Percentiles rank a stretch among this genome's conserved stretches.
These are phyloP conservation scores for Trachelus troglodyta DNA, from an alignment of 2,888 invertebrate genomes.

Conservation along the genomic window DNA sequence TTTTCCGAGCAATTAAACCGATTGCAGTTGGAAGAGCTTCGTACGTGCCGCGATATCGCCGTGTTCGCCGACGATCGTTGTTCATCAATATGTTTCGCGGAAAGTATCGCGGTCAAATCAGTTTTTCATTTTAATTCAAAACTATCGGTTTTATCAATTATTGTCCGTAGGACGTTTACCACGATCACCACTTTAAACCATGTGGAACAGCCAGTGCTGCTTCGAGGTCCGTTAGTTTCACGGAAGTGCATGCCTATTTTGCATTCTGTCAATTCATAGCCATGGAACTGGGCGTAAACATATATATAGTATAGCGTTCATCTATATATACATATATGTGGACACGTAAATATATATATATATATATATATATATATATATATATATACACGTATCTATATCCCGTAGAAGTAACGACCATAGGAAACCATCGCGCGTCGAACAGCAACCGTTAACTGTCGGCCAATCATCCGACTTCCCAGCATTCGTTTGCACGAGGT, in stretches of 20 bases:
- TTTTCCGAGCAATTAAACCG: background rate
- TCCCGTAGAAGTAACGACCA: too few relatives aligned
- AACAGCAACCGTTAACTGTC: background rate
- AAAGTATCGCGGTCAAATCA: background rate
- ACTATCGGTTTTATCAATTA: background rate
- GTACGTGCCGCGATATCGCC: background rate
- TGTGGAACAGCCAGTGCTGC: background rate
- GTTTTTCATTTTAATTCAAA: background rate
- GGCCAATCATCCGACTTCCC: background rate
- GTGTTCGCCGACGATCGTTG: background rate
- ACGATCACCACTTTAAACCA: background rate
- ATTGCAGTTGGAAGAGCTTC: background rate
- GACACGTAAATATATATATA: background rate
- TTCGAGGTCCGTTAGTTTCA: slow-evolving; percentile 24
- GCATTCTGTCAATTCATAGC: background rate
- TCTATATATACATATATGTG: background rate
- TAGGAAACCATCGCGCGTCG: too few relatives aligned
- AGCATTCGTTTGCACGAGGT: slow-evolving; percentile 39
- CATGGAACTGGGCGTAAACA: background rate
- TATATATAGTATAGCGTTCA: background rate
- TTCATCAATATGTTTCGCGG: background rate
- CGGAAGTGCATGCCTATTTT: slow-evolving; percentile 10
- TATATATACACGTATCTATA: background rate
- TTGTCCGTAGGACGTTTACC: background rate
- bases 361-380: background rate